These are phyloP conservation scores for Loris lydekkerianus DNA, from an alignment of 2,797 vertebrate genomes.

Conservation along the genomic window DNA sequence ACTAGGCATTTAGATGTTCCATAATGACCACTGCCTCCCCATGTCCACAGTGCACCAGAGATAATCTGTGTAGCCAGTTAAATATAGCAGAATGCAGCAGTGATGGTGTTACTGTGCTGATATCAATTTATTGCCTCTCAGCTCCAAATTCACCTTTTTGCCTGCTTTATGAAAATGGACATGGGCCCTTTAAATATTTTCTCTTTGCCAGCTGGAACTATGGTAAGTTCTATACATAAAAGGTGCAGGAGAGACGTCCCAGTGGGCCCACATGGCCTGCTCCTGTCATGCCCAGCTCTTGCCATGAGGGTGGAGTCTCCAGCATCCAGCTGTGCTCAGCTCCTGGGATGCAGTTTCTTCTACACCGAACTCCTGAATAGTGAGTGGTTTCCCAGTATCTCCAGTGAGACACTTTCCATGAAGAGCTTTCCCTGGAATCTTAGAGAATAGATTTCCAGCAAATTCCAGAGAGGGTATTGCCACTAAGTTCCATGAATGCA, in stretches of 20 bases:
- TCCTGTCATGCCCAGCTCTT: not conserved
- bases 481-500: not conserved
- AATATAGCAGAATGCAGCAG: not conserved
- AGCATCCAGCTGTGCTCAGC: not conserved
- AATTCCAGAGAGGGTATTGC: not conserved
- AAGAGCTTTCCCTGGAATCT: not conserved
- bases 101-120: not conserved
- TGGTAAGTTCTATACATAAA: not conserved
- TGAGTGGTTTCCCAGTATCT: not conserved
- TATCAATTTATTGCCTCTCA: not conserved
- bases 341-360: not conserved
- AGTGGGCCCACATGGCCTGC: too few species aligned
- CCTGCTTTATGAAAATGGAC: not conserved
- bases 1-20: too few species aligned
- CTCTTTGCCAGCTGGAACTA: not conserved
- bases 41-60: too few species aligned
- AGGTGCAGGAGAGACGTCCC: not conserved
- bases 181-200: not conserved
- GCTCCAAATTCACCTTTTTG: not conserved
- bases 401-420: not conserved
- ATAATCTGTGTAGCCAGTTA: not conserved
- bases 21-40: not conserved
- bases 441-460: not conserved
- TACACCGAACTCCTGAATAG: not conserved
- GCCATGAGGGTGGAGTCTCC: not conserved